Evolutionary conservation across 2,797 vertebrate genomes (phyloP), one percentile per base, ranked within the genome.

Genomic region (Heterohyrax brucei): DNA sequence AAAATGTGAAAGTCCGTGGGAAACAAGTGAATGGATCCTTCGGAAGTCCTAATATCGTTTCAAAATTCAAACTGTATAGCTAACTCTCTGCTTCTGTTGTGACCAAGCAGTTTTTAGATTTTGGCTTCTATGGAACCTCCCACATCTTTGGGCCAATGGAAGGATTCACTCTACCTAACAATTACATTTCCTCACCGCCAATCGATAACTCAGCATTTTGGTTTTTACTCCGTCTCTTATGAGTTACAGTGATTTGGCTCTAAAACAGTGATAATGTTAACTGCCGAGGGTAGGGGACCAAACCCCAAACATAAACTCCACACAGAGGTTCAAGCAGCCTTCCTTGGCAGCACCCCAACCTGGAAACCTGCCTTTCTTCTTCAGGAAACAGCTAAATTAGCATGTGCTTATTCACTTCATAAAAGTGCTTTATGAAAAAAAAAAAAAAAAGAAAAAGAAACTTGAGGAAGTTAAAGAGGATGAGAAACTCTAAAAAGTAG

Each of bases 331-430:
- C 30, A 62, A 50, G 39, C 53, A 83, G 50, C 8, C 28, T 61
- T 91, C 14, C 10, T 50, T 50, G 92, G 76, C 48, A 91, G 73
- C 28, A 83, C 26, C 53, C 28, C 86, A 90, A 62, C 30, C 46
- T 92, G 64, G 72, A 96, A 80, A 50, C 59, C 64, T 94, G 59
- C 30, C 50, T 93, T 93, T 79, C 72, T 95, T 66, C 82, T 90
- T 76, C 50, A 87, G 77, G 73, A 95, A 96, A 87, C 61, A 85
- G 44, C 88, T 89, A 89, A 77, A 75, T 75, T 89, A 83, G 19
- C 22, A 24, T 76, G 68, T 82, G 53, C 33, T 94, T 85, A 85
- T 72, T 96, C 82, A 86, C 72, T 79, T 95, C 79, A 77, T 82
- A 70, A 89, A 92, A 83, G 95, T 68, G 39, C 77, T 88, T 80